A percentile compares a stretch with the other conserved stretches of the same genome.
Conservation (phyloP, 2,797 vertebrate species). For the Poeciliopsis presidionis region DNA sequence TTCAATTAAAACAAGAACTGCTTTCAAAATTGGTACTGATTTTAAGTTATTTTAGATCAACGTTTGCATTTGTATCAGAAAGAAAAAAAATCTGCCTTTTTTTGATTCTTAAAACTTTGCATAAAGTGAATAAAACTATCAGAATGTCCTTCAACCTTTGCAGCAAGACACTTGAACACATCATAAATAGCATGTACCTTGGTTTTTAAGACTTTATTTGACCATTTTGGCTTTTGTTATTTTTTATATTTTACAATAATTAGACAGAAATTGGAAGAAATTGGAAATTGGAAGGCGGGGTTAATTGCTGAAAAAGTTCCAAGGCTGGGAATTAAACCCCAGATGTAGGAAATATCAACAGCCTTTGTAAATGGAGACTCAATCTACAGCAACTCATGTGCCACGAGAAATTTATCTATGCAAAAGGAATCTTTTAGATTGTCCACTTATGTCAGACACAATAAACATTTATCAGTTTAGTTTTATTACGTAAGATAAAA, state of each 20-base stretch:
- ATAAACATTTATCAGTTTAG: slow-evolving; percentile 28
- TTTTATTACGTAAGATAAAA: slow-evolving; percentile 38
- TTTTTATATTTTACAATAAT: not conserved
- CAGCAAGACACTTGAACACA: not conserved
- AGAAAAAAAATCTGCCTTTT: too few species aligned
- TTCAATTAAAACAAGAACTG: too few species aligned
- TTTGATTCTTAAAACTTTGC: not conserved
- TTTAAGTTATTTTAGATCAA: too few species aligned
- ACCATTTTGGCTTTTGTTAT: not conserved
- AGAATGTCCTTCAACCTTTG: not conserved
- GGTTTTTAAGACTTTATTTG: not conserved
- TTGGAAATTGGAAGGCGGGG: not conserved
- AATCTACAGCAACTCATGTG: not conserved
- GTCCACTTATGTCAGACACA: slow-evolving; percentile 10
- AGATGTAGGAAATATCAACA: not conserved
- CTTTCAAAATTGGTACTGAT: too few species aligned
- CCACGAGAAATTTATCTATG: not conserved
- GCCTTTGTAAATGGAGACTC: not conserved
- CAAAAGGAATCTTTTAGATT: slow-evolving; percentile 20
- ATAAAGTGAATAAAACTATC: not conserved
- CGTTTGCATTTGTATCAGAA: too few species aligned
- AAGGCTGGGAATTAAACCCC: not conserved
- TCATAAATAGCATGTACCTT: not conserved
- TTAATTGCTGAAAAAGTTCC: not conserved
- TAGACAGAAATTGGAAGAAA: not conserved